Base-by-base conservation (phyloP, 2,797 vertebrate genomes). In the Salarias fasciatus region DNA sequence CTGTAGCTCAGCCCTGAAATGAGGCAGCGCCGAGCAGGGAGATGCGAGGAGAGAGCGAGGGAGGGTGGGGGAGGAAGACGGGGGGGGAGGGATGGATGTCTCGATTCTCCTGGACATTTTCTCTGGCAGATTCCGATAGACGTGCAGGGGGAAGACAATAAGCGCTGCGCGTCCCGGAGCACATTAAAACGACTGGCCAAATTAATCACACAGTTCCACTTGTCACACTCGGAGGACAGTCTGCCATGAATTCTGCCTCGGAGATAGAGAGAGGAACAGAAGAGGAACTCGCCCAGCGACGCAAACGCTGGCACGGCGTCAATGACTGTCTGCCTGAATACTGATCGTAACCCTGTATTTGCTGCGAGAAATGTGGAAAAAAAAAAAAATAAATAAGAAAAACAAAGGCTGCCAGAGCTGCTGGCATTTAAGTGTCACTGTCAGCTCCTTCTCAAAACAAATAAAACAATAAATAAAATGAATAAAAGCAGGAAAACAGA, bases 201-300 rank as follows among this genome's bases (percentile, higher is more conserved):
- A 93, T 92, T 79, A 90, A 91, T 93, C 87, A 89, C 90, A 84
- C 84, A 71, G 88, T 90, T 90, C 83, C 89, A 90, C 84, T 88
- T 89, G 89, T 91, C 91, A 91, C 84, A 90, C 80, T 85, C 75
- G 12, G 83, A 84, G 86, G 86, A 89, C 78, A 79, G 80, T 85
- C 72, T 62, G 85, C 79, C 82, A 86, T 77, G 73, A 86, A 83
- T 88, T 87, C 86, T 82, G 85, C 86, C 86, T 86, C 65, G 44
- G 82, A 86, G 82, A 83, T 46, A 82, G 69, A 80, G 70, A 61
- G 75, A 70, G 70, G 53, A 82, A 70, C 60, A 65, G 69, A 75
- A 61, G 77, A 84, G 74, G 69, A 86, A 80, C 73, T 82, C 45
- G 77, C 72, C 75, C 46, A 47, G 82, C 80, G 66, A 86, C 43